phyloP scores from a whole-genome alignment of 2,113 vertebrate genomes.

The Thunnus thynnus region DNA sequence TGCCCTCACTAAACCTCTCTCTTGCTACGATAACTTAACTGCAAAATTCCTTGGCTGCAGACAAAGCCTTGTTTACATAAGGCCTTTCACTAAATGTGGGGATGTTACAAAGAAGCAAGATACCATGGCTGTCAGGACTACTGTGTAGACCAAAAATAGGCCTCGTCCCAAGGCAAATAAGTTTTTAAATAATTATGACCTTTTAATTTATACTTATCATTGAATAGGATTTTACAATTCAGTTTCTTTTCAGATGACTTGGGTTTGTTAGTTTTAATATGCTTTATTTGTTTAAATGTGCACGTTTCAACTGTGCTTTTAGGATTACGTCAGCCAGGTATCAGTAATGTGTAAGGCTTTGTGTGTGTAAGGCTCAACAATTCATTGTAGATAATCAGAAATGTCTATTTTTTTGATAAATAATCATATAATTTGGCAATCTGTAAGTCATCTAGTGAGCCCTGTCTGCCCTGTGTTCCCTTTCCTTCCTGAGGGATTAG shows the following conservation, averaged over 20 bases:
- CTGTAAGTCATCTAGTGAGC: background rate
- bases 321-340: background rate
- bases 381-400: background rate
- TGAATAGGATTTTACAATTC: background rate
- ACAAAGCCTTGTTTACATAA: conserved; percentile 57
- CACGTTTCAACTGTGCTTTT: background rate
- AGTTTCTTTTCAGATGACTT: background rate
- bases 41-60: conserved; percentile 31
- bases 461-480: background rate
- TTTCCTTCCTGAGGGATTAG: conserved; percentile 60
- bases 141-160: background rate
- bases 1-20: background rate
- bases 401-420: background rate
- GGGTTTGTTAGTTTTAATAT: background rate
- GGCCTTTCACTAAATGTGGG: conserved; percentile 27
- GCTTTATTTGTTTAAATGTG: background rate
- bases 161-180: background rate
- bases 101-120: conserved; percentile 32
- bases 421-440: background rate
- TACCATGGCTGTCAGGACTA: conserved; percentile 7
- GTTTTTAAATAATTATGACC: background rate
- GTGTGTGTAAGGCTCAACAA: background rate
- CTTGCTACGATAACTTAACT: conserved; percentile 33
- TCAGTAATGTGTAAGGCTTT: background rate
- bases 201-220: background rate